Percentiles rank a stretch among this genome's conserved stretches.
Conservation (phyloP, 2,888 invertebrate genomes). For the Dorcus parallelipipedus region DNA sequence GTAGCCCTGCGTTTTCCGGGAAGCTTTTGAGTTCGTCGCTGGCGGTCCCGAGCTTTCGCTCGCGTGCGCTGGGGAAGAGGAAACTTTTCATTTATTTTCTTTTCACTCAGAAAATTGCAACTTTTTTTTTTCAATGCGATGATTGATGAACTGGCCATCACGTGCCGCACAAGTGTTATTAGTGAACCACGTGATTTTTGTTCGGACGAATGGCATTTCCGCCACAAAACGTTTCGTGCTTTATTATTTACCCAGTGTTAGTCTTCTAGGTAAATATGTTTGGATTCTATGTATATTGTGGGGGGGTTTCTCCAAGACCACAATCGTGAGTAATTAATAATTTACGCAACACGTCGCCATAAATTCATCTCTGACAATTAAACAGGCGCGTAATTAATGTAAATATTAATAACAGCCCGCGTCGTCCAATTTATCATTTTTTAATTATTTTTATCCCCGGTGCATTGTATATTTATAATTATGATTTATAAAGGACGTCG, state of each 20-base stretch:
- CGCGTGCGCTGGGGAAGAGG: constrained; percentile 21
- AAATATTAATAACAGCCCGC: too few relatives aligned
- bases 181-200: constrained; percentile 16
- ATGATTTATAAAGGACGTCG: too few relatives aligned
- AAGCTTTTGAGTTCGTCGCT: constrained; percentile 8
- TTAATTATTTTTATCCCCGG: too few relatives aligned
- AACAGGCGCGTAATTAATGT: too few relatives aligned
- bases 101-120: constrained; percentile 2
- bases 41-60: constrained; percentile 9
- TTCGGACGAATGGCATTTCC: not conserved
- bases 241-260: constrained; percentile 2
- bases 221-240: constrained; percentile 5
- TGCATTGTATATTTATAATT: too few relatives aligned
- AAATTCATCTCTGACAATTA: too few relatives aligned
- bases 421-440: too few relatives aligned
- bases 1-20: constrained; percentile 37
- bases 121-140: constrained; percentile 7
- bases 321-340: too few relatives aligned
- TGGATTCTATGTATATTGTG: too few relatives aligned
- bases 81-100: constrained; percentile 10
- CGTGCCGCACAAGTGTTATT: constrained; percentile 12
- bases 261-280: not conserved
- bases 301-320: too few relatives aligned
- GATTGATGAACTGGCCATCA: constrained; percentile 15
- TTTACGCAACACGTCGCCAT: too few relatives aligned